Evolutionary conservation across 2,888 invertebrate genomes (phyloP).

Genomic region (Julus scandinavius): DNA sequence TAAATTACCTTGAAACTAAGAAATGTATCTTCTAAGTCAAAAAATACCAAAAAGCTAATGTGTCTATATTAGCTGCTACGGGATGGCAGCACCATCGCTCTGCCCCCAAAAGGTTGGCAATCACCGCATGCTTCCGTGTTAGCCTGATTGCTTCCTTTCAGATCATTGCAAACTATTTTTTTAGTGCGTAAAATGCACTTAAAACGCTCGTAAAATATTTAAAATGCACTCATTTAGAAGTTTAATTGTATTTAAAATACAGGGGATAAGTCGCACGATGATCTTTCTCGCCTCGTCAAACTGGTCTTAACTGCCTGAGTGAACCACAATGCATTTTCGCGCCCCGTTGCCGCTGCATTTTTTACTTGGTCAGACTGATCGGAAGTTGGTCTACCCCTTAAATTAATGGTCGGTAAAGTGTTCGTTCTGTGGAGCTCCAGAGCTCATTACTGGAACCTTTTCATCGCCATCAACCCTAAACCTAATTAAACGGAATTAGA

Average conservation of each 20-base stretch:
- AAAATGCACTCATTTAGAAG: slow-evolving; percentile 33
- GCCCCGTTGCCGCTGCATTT: slow-evolving; percentile 25
- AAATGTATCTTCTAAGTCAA: too few species aligned
- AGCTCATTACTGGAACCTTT: slow-evolving; percentile 24
- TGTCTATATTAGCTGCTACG: background rate
- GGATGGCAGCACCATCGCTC: background rate
- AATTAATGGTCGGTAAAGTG: slow-evolving; percentile 22
- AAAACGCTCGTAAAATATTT: background rate
- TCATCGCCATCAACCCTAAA: slow-evolving; percentile 18
- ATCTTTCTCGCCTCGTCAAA: background rate
- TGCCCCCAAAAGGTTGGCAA: background rate
- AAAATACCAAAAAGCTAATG: background rate
- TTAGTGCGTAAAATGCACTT: background rate
- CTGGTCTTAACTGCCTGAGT: background rate
- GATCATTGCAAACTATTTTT: too few species aligned
- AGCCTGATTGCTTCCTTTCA: background rate
- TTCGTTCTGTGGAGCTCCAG: background rate
- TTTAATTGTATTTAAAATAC: slow-evolving; percentile 33
- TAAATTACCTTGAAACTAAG: too few species aligned
- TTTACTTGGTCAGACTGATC: slow-evolving; percentile 33
- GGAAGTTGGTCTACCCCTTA: slow-evolving; percentile 33
- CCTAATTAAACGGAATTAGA: slow-evolving; percentile 18
- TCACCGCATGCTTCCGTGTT: background rate
- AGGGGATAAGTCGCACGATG: background rate
- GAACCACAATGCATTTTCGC: slow-evolving; percentile 22